Base-by-base conservation (phyloP, 2,797 vertebrate species). In the Crocodylus rhombifer region DNA sequence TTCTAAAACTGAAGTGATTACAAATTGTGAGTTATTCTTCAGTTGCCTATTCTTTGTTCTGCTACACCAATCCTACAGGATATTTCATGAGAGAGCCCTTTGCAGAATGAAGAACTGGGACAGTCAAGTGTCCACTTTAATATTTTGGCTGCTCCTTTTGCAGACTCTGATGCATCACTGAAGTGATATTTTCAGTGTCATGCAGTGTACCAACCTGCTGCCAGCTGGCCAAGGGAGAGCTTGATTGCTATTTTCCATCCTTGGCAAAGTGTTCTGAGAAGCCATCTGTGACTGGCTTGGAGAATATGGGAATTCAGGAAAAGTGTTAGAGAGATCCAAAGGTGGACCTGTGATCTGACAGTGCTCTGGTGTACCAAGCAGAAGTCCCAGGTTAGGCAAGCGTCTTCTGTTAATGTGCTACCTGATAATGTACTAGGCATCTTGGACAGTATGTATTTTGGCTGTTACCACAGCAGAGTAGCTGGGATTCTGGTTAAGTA, bases 251-350 rank as follows among this genome's bases (percentile, higher is more conserved):
- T 30, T 25, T 81, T 82, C 77, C 36, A 77, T 74, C 67, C 80
- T 94, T 95, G 92, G 91, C 96, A 94, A 58, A 17, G 30, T 75
- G 56, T 90, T 82, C 78, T 87, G 86, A 81, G 64, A 80, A 91
- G 90, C 93, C 92, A 83, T 95, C 91, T 97, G 93, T 78, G 93
- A 83, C 78, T 88, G 94, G 60, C 90, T 92, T 55, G 65, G 62
- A 82, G 77, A 80, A 58, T 82, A 58, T 55, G 69, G 71, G 63
- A 86, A 56, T 93, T 82, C 89, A 80, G 76, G 84, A 84, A 87
- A 89, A 94, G 78, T 76, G 75, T 60, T 77, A 84, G 84, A 77
- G 71, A 64, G 3, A 89, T 92, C 89, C 30, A 71, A 79, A 73
- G 80, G 26, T 85, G 67, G 36, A 63, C 62, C 91, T 3, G 0